Base-by-base conservation (phyloP, 2,797 vertebrate genomes). In the Pangasius djambal region DNA sequence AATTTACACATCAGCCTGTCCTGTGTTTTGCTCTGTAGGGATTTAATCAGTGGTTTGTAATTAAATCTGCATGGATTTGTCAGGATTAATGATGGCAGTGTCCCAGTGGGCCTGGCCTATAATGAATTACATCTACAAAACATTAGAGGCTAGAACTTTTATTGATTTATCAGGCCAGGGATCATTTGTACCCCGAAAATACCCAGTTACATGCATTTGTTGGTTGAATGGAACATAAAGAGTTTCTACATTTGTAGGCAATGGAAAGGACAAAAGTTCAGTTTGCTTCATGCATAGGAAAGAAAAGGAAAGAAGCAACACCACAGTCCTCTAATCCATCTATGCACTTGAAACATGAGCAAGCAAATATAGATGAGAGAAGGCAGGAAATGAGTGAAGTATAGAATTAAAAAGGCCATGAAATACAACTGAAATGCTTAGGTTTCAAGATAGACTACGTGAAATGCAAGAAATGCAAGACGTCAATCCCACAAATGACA, bases 41-140 rank as follows among this genome's bases (percentile, higher is more conserved):
- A 90, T 88, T 90, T 90, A 28, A 88, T 88, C 86, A 88, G 86
- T 88, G 89, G 83, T 69, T 88, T 90, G 86, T 88, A 90, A 90
- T 90, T 90, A 88, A 86, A 88, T 90, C 40, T 88, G 83, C 83
- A 90, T 88, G 86, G 89, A 82, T 89, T 87, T 89, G 63, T 59
- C 86, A 61, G 82, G 82, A 85, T 85, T 90, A 82, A 87, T 34
- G 44, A 70, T 20, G 65, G 55, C 28, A 20, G 20, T 37, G 67
- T 48, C 83, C 75, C 52, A 40, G 74, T 74, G 75, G 82, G 75
- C 63, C 63, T 48, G 83, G 67, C 61, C 87, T 82, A 83, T 63
- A 70, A 87, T 44, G n/a, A 85, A 89, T 90, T 81, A 85, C 34
- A 85, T 81, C 86, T 52, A 0, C 48, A 77, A 74, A 89, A 90